Evolutionary conservation across 1,140 invertebrate genomes (phyloP), one percentile per base, ranked within the genome.

Genomic region (Leptopilina boulardi): DNA sequence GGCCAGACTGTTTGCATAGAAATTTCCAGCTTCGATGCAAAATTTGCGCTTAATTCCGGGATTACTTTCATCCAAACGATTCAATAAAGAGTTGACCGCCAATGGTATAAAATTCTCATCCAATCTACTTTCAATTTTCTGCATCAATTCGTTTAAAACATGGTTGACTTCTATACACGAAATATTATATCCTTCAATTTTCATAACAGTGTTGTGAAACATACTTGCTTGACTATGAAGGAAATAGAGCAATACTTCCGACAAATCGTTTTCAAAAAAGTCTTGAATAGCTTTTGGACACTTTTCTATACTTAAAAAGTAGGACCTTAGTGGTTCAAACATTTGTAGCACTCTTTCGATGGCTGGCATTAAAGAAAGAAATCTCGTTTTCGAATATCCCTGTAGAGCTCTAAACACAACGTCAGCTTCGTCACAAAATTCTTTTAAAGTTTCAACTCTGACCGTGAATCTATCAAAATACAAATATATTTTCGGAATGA

Each of bases 401-500:
- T 15, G 15, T 47, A 47, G 15, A 15, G 44, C 15, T 47, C 15
- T 15, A 4, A 47, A 47, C 4, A 79, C 77, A 13, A 79, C 73
- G 9, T 78, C 77, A 21, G 59, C 81, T 75, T 73, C 74, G 41
- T 87, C 82, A 81, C 84, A 89, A 83, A 86, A 87, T 74, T 83
- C 77, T 80, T 89, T 88, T 30, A 89, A 76, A 34, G 19, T 56
- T 77, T 84, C 79, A 26, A 87, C 85, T 51, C 80, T 72, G 23
- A 87, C 81, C n/a, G 80, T 88, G 71, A 83, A 87, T 47, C 85
- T 86, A 78, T 81, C 81, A 80, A 89, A 89, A 79, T 80, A 82
- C 38, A 34, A 75, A 82, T 86, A 87, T 59, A 88, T 85, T 82
- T 88, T 87, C 2, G 80, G 71, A 72, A 85, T 73, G 74, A 87